Conservation (phyloP, 1,140 invertebrate genomes). For the Drosophila truncata region DNA sequence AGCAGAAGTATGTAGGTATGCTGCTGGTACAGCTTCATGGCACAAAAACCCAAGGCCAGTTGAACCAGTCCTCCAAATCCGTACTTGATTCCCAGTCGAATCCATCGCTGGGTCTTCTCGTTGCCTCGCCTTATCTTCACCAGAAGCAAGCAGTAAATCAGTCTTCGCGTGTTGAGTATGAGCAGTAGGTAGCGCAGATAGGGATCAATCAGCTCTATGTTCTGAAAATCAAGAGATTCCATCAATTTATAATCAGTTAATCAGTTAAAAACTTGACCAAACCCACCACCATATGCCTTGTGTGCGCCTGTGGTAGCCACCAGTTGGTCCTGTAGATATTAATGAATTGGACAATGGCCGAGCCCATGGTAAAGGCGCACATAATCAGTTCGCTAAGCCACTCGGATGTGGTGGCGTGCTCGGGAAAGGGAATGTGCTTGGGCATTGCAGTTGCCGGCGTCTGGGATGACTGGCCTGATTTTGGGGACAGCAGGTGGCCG, state of each 20-base stretch:
- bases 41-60: conserved; percentile 87
- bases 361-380: conserved; percentile 91
- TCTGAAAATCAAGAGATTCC: conserved; percentile 88
- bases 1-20: conserved; percentile 71
- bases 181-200: conserved; percentile 94
- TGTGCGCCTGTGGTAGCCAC: conserved; percentile 97
- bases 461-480: conserved; percentile 52
- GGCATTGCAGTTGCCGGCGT: conserved; percentile 85
- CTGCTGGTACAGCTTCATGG: conserved; percentile 73
- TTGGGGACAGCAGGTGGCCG: conserved; percentile 18
- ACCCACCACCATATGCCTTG: conserved; percentile 94
- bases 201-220: conserved; percentile 97
- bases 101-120: conserved; percentile 37
- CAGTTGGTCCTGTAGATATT: conserved; percentile 98
- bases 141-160: conserved; percentile 88
- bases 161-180: conserved; percentile 91
- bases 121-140: conserved; percentile 29
- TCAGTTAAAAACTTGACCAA: not conserved
- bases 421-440: conserved; percentile 94
- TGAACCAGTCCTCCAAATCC: conserved; percentile 61
- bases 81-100: conserved; percentile 61
- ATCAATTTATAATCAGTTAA: not conserved
- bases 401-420: conserved; percentile 93
- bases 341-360: conserved; percentile 93
- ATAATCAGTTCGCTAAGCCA: conserved; percentile 95